Evolutionary conservation across 2,888 invertebrate genomes (phyloP), one percentile per base, ranked within the genome.

Genomic region (Cheilosia vernalis): DNA sequence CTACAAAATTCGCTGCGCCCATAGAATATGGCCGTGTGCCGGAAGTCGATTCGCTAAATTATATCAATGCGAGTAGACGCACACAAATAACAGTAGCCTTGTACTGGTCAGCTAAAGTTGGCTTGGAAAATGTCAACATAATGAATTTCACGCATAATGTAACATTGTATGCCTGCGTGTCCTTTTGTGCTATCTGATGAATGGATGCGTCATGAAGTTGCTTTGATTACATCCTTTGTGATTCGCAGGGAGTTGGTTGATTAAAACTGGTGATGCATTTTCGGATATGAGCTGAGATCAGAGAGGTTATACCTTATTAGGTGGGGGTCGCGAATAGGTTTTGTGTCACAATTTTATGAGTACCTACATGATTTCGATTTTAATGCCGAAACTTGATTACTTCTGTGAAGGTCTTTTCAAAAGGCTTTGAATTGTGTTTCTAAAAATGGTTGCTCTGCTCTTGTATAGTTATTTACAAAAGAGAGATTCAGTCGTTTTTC

Each of bases 131-230:
- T 44, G 55, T 63, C 63, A 44, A 30, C 24, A 49, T 64, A 64
- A 37, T 47, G 37, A 58, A 56, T 56, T 66, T 74, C 37, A 73
- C 55, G 56, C 56, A 74, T 37, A 27, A 24, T 47, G 56, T 40
- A 33, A 13, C 37, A 13, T 58, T 37, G 47, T 47, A 13, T 33
- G 42, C 13, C 17, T 7, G 27, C 4, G 1, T n/a, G 7, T 27
- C 13, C 24, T 47, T 53, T 61, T 53, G 72, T 53, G 30, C 13
- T 53, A 21, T 61, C 44, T 7, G 61, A 42, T 53, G 17, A 53
- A 27, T 53, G 42, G 3, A 21, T 19, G 19, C 13, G 61, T 44
- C 30, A 42, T 30, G 60, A 49, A 53, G 42, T 73, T 15, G 2
- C 51, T 63, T 63, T 73, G 61, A 53, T 40, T 61, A 44, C 21